These are phyloP conservation scores for Tetragnatha versicolor DNA, from an alignment of 1,140 invertebrate genomes.

Conservation along the genomic window DNA sequence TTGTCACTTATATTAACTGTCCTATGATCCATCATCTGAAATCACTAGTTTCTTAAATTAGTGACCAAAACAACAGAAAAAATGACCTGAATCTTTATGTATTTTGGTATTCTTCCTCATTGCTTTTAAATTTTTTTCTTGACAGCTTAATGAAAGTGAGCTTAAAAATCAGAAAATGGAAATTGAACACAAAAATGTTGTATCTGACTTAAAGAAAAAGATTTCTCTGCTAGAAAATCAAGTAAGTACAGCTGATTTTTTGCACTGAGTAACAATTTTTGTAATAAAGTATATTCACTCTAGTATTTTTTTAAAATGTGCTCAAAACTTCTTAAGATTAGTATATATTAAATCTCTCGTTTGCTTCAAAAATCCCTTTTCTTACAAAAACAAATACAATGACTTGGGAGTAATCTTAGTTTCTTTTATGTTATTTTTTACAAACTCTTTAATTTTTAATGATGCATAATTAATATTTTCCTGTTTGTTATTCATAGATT, in stretches of 20 bases:
- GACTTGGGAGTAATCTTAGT: too few species aligned
- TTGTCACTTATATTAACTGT: too few species aligned
- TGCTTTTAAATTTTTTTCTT: not conserved
- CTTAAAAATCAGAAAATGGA: slow-evolving; percentile 51
- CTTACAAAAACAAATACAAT: too few species aligned
- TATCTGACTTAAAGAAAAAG: slow-evolving; percentile 46
- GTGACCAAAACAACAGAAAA: too few species aligned
- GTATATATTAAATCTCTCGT: not conserved
- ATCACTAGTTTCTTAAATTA: too few species aligned
- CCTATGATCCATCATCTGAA: too few species aligned
- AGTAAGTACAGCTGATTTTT: slow-evolving; percentile 11
- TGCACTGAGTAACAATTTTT: not conserved
- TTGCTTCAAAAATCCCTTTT: not conserved
- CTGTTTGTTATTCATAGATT: not conserved
- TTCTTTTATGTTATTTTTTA: too few species aligned
- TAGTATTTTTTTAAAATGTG: not conserved
- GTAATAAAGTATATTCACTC: not conserved
- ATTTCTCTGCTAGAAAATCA: slow-evolving; percentile 34
- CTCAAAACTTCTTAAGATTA: not conserved
- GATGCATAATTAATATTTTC: not conserved
- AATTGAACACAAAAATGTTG: slow-evolving; percentile 41
- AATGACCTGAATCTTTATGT: too few species aligned
- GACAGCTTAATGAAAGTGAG: slow-evolving; percentile 52
- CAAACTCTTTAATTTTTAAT: too few species aligned
- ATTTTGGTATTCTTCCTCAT: too few species aligned